Evolutionary conservation across 2,797 vertebrate species (phyloP).

Genomic region (Octomys mimax): DNA sequence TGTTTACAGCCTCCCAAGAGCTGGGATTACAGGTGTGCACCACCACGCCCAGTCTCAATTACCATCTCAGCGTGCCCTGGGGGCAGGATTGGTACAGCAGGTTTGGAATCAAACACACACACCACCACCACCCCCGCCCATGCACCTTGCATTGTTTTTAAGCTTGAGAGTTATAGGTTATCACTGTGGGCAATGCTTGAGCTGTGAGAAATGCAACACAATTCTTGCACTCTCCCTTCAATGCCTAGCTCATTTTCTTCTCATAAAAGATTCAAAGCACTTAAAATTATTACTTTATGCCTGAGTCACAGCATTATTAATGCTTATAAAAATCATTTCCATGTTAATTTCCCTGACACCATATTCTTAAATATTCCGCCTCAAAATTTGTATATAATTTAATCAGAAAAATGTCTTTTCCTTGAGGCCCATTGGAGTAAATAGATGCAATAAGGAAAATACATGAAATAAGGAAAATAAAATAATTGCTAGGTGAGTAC

Average conservation of each 20-base stretch:
- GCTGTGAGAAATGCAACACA: not conserved
- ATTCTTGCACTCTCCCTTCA: not conserved
- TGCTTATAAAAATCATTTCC: slow-evolving; percentile 73
- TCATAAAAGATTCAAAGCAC: slow-evolving; percentile 69
- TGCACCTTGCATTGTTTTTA: not conserved
- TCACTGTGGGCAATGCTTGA: not conserved
- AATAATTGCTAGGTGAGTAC: not conserved
- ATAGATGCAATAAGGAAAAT: slow-evolving; percentile 46
- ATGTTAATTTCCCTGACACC: slow-evolving; percentile 70
- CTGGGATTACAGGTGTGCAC: too few species aligned
- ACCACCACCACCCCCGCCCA: too few species aligned
- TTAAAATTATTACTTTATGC: slow-evolving; percentile 70
- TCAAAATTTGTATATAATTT: slow-evolving; percentile 63
- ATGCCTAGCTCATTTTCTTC: slow-evolving; percentile 64
- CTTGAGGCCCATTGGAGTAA: not conserved
- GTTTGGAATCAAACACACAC: too few species aligned
- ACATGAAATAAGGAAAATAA: slow-evolving; percentile 23
- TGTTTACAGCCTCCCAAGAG: too few species aligned
- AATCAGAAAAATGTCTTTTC: not conserved
- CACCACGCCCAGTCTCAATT: too few species aligned
- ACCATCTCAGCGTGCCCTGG: too few species aligned
- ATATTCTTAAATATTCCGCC: slow-evolving; percentile 68
- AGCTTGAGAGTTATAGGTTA: not conserved
- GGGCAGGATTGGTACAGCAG: too few species aligned
- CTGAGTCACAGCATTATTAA: slow-evolving; percentile 63